phyloP scores from a whole-genome alignment of 2,797 vertebrate species.

The Lemur catta region DNA sequence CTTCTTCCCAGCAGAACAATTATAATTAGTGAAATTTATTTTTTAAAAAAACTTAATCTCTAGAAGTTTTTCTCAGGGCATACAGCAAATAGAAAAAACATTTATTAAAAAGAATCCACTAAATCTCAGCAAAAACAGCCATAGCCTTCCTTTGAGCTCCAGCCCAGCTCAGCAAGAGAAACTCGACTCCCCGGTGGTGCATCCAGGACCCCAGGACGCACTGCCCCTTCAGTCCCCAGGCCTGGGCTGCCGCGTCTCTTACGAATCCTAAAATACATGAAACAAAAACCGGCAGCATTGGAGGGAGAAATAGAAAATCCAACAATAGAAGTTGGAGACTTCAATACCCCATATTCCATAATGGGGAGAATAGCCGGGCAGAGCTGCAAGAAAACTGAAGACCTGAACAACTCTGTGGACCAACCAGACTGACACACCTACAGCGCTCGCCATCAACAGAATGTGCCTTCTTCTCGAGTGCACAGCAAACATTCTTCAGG shows the following conservation, averaged over 20 bases:
- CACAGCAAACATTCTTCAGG: not conserved
- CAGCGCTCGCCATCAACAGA: accelerated
- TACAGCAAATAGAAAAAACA: not conserved
- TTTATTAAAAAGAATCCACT: not conserved
- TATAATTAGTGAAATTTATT: not conserved
- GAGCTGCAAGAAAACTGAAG: not conserved
- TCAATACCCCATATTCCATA: not conserved
- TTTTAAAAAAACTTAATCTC: not conserved
- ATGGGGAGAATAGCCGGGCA: too few relatives aligned
- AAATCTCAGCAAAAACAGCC: not conserved
- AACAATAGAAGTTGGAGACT: not conserved
- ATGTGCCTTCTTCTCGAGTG: not conserved
- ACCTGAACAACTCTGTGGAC: not conserved
- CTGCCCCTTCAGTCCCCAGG: not conserved
- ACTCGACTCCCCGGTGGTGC: accelerated
- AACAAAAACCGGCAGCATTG: not conserved
- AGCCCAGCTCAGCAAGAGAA: not conserved
- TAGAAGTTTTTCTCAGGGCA: not conserved
- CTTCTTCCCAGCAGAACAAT: not conserved
- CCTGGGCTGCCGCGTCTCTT: not conserved
- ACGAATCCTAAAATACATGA: not conserved
- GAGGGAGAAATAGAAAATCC: not conserved
- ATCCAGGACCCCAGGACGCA: accelerated
- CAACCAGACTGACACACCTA: not conserved
- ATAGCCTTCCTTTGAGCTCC: not conserved